These are phyloP conservation scores for Ricordea florida DNA, from an alignment of 92 coral and sea anemone species.

Conservation along the genomic window DNA sequence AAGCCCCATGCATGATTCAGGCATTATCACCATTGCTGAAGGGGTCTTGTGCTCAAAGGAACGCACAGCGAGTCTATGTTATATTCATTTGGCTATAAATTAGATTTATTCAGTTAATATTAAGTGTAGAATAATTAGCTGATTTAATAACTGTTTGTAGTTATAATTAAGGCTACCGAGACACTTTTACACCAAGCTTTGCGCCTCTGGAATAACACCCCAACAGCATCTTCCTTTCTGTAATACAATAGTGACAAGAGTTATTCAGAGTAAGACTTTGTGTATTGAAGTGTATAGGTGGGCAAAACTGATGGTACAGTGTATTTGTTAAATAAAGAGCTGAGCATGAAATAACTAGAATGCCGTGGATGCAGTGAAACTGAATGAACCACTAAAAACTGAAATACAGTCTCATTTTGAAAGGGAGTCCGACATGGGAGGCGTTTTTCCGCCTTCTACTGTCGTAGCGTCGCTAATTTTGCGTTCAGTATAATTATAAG, in stretches of 20 bases:
- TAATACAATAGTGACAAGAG: background rate
- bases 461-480: constrained; percentile 12
- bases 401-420: constrained; percentile 19
- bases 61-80: background rate
- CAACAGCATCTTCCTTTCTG: background rate
- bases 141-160: no score
- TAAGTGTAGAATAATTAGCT: no score
- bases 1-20: background rate
- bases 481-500: background rate
- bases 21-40: background rate
- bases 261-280: background rate
- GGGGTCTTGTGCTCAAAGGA: background rate
- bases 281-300: constrained; percentile 16
- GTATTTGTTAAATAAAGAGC: constrained; percentile 24
- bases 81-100: background rate
- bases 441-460: constrained; percentile 17
- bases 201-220: no score
- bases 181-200: no score
- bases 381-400: no score
- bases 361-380: no score
- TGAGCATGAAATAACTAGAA: no score
- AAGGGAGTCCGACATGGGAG: constrained; percentile 18
- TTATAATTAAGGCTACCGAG: no score
- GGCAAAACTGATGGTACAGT: constrained; percentile 15
- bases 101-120: no score